These are phyloP conservation scores for Uloborus diversus DNA, from an alignment of 1,140 invertebrate genomes.

Conservation along the genomic window DNA sequence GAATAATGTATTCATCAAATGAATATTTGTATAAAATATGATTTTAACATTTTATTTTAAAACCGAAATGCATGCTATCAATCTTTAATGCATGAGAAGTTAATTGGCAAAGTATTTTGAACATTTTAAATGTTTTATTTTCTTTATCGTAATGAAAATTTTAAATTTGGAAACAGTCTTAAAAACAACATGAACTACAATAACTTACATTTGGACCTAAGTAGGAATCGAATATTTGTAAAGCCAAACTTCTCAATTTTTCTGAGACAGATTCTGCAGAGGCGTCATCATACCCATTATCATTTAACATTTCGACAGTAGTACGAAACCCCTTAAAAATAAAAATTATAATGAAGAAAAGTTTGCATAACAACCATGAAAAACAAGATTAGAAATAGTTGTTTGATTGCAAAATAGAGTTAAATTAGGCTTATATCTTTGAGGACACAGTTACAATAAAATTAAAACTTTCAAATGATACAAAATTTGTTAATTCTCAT, in stretches of 20 bases:
- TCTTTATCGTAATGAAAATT: neutral
- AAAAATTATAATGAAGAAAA: neutral
- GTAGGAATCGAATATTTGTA: conserved; percentile 41
- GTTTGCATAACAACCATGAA: neutral
- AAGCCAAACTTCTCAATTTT: conserved; percentile 35
- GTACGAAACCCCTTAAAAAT: conserved; percentile 43
- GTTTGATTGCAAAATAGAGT: no score
- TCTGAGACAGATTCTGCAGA: neutral
- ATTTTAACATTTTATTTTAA: no score
- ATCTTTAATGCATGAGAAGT: neutral
- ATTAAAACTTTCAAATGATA: no score
- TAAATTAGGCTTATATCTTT: no score
- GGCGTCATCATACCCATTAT: neutral
- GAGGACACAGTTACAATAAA: no score
- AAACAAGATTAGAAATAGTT: neutral
- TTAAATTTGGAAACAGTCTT: no score
- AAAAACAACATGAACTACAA: no score
- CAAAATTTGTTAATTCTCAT: no score
- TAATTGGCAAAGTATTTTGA: neutral
- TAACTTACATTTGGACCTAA: conserved; percentile 38
- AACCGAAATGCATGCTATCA: no score
- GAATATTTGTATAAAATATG: no score
- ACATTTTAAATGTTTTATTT: neutral
- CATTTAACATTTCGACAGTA: conserved; percentile 23
- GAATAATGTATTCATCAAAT: no score